phyloP scores from a whole-genome alignment of 2,113 vertebrate genomes.

The Gallinago undulata region DNA sequence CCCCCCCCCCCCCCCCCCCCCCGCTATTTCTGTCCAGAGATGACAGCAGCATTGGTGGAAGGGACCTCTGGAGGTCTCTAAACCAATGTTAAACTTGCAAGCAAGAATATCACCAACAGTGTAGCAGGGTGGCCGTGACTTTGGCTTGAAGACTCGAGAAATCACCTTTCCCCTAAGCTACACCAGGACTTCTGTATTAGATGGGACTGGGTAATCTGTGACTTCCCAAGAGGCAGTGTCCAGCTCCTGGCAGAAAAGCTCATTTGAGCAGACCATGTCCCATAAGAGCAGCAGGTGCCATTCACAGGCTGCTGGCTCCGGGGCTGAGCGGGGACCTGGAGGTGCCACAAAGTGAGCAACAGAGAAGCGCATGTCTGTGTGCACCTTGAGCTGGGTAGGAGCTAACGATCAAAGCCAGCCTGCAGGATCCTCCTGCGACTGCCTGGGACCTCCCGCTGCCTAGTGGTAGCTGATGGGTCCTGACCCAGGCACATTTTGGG shows the following conservation, averaged over 20 bases:
- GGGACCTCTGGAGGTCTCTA: neutral
- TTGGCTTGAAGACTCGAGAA: neutral
- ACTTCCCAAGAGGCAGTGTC: neutral
- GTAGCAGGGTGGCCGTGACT: neutral
- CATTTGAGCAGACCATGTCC: neutral
- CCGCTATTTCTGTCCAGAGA: neutral
- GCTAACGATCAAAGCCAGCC: neutral
- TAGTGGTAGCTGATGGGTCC: neutral
- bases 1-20: too few species aligned
- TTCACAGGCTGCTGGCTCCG: neutral
- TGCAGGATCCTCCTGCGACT: neutral
- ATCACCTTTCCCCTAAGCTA: neutral
- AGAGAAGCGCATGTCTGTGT: neutral
- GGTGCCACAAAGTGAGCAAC: rapidly evolving
- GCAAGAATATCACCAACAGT: neutral
- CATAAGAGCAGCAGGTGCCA: neutral
- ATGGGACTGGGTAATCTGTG: neutral
- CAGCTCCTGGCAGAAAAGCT: neutral
- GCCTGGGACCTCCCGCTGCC: neutral
- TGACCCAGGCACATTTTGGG: neutral
- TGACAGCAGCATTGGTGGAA: neutral
- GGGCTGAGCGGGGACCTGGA: neutral
- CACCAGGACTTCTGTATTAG: neutral
- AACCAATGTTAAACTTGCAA: neutral
- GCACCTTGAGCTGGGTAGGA: neutral